Base-by-base conservation (phyloP, 1,140 invertebrate species). In the Zaprionus vittiger region DNA sequence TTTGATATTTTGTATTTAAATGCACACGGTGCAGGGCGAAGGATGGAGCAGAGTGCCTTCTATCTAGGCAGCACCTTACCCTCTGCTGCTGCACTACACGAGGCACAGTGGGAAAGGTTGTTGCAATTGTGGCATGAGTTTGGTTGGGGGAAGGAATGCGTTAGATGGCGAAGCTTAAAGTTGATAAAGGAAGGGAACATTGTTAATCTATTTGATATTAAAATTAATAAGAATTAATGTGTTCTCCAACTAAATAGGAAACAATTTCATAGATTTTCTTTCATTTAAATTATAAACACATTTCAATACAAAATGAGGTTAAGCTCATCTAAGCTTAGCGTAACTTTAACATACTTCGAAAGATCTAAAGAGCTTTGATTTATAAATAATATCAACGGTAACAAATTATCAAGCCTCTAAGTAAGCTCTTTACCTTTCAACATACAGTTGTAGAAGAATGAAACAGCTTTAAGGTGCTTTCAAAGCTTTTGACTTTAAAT, bases 1-100 rank as follows among this genome's bases (percentile, higher is more conserved):
- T 90, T 90, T 90, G 79, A 91, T 86, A 90, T 89, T 89, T 85
- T 90, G 81, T 85, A 89, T 89, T 89, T 89, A 85, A 89, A 89
- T 89, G 86, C 73, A 89, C 68, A 65, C 47, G 65, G 61, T 49
- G 73, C 70, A 67, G 75, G 68, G 20, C 56, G 17, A 5, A 60
- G 56, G 31, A 24, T 55, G n/a, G 31, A 34, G 9, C 9, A 34
- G 31, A 34, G 31, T 34, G 9, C 41, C 6, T n/a, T 7, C 41
- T 47, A 47, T 47, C 41, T 47, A 47, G 26, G 26, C 54, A 17
- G 26, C 54, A 56, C 22, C 26, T 57, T 60, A 65, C 57, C 34
- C 63, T 61, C 37, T 7, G 38, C 15, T 31, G 12, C 34, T 15
- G 15, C 12, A 14, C n/a, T 22, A 38, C 3, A 17, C 28, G 7